These are phyloP conservation scores for Phrynosoma blainvillii DNA, from an alignment of 2,113 vertebrate species.

Conservation along the genomic window DNA sequence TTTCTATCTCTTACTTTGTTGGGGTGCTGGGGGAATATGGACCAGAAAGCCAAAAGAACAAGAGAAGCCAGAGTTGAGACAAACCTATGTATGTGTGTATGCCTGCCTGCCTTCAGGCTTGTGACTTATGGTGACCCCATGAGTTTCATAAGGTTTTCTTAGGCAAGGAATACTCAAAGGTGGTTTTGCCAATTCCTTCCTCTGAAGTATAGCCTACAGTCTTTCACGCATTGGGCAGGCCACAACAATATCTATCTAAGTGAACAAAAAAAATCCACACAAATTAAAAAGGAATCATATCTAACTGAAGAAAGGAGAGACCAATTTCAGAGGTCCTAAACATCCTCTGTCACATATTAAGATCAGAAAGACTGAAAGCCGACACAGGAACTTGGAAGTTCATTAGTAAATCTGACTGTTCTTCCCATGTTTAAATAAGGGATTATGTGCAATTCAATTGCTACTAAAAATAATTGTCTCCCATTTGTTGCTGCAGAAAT, in stretches of 20 bases:
- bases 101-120: too few relatives aligned
- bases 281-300: too few relatives aligned
- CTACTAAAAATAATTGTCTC: neutral
- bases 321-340: neutral
- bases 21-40: neutral
- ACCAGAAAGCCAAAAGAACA: neutral
- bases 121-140: too few relatives aligned
- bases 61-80: neutral
- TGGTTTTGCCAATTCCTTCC: too few relatives aligned
- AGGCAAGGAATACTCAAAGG: too few relatives aligned
- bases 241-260: too few relatives aligned
- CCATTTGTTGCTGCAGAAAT: conserved; percentile 1
- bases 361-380: neutral
- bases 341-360: neutral
- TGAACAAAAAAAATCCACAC: too few relatives aligned
- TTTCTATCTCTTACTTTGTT: neutral
- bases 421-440: conserved; percentile 1
- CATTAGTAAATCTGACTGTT: neutral
- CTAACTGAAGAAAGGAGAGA: too few relatives aligned
- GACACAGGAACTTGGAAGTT: neutral
- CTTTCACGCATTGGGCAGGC: too few relatives aligned
- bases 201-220: too few relatives aligned
- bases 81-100: too few relatives aligned
- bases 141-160: too few relatives aligned
- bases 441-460: neutral